Percentiles rank a stretch among this genome's conserved stretches.
phyloP scores from a whole-genome alignment of 2,113 vertebrate species.

The Condylura cristata region DNA sequence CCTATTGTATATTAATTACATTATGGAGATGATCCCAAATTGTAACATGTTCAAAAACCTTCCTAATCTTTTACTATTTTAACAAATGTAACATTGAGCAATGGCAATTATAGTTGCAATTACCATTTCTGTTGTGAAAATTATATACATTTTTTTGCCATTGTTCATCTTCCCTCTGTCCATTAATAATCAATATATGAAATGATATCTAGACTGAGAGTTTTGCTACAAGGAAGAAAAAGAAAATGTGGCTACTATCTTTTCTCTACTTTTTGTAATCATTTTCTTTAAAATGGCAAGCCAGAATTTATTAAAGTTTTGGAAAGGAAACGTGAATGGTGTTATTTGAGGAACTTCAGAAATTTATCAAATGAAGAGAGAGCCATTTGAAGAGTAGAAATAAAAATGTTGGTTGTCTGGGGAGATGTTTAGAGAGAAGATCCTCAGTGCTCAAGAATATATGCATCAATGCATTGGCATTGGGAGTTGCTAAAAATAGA shows the following conservation, averaged over 20 bases:
- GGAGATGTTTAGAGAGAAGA: not conserved
- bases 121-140: not conserved
- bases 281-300: not conserved
- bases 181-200: not conserved
- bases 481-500: slow-evolving; percentile 47
- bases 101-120: slow-evolving; percentile 5
- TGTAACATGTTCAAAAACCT: not conserved
- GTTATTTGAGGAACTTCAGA: slow-evolving; percentile 11
- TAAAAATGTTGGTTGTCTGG: slow-evolving; percentile 29
- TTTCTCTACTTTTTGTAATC: not conserved
- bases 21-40: not conserved
- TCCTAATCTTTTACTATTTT: not conserved
- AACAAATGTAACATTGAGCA: not conserved
- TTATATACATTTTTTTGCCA: not conserved
- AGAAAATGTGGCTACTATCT: not conserved
- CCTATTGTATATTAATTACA: not conserved
- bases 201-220: not conserved
- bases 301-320: slow-evolving; percentile 29
- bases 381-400: slow-evolving; percentile 4
- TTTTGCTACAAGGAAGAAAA: not conserved
- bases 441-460: not conserved
- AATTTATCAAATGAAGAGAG: not conserved
- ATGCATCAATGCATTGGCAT: not conserved
- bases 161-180: not conserved
- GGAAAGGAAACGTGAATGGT: not conserved